Evolutionary conservation across 2,797 vertebrate genomes (phyloP), one percentile per base, ranked within the genome.

Genomic region (Cyclopterus lumpus): DNA sequence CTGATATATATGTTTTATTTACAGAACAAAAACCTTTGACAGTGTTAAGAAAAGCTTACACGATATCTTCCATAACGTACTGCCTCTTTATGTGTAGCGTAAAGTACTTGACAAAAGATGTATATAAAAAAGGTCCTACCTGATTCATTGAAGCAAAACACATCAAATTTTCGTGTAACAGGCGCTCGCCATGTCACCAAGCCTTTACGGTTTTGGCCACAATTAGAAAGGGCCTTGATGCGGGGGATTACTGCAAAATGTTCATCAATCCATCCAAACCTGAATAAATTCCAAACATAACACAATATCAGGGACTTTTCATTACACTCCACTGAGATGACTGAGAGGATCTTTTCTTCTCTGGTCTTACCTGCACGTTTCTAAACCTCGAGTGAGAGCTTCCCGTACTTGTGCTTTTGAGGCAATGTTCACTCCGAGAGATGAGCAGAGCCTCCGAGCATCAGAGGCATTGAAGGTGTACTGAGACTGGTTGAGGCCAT

Each of bases 221-320:
- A 96, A 1, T 3, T 68, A 1, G 1, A 0, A 8, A 86, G 82
- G 1, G 88, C 36, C 0, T 66, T 77, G n/a, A 89, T 84, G 15
- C 95, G 91, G 20, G 95, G 94, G 84, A 95, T 46, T n/a, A 96
- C 91, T 4, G 71, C 92, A 4, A 94, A 85, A 80, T 95, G 91
- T 75, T 95, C 95, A 83, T 95, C 94, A 5, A 91, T 77, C 95
- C 95, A 95, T 11, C 95, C 95, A 54, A 82, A 95, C 88, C 95
- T 95, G 26, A 53, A 60, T 3, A 30, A 55, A 55, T 64, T 48
- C 0, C 38, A 46, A 68, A 58, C 7, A 71, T 22, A 30, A 79
- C 11, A 44, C 9, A 12, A 32, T 18, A 38, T 74, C 7, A 74
- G 22, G 8, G 2, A 3, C 42, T 42, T 60, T 40, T 48, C 20